A percentile compares a stretch with the other conserved stretches of the same genome.
Evolutionary conservation across 2,888 invertebrate genomes (phyloP).

Genomic region (Perizoma affinitatum): DNA sequence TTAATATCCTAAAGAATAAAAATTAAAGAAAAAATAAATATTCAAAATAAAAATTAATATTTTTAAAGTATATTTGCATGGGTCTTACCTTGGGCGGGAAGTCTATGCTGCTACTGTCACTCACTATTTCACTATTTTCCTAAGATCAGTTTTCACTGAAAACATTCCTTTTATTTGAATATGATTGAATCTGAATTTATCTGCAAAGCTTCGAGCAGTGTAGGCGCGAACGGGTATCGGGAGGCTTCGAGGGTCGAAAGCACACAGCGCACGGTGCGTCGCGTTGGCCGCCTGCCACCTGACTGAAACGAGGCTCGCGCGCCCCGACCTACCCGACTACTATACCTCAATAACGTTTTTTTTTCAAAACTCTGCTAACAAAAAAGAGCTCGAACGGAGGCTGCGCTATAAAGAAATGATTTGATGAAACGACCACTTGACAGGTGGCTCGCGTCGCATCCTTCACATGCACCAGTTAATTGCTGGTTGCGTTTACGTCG

Average conservation of each 20-base stretch:
- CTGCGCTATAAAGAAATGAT: constrained; percentile 82
- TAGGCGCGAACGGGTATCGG: constrained; percentile 47
- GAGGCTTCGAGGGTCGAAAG: constrained; percentile 59
- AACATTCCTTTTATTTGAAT: constrained; percentile 35
- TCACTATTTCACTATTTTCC: constrained; percentile 32
- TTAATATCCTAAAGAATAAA: no score
- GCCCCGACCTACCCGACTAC: constrained; percentile 81
- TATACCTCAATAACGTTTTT: constrained; percentile 71
- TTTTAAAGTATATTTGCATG: neutral
- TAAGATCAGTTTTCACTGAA: constrained; percentile 36
- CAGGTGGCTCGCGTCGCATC: constrained; percentile 79
- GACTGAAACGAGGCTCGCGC: constrained; percentile 78
- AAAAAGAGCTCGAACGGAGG: constrained; percentile 74
- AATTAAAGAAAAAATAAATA: no score
- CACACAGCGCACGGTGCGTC: constrained; percentile 61
- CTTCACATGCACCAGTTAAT: constrained; percentile 70
- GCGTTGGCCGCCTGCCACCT: constrained; percentile 79
- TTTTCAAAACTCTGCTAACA: constrained; percentile 74
- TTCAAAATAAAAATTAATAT: neutral
- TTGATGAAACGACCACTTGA: constrained; percentile 80
- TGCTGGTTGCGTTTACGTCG: constrained; percentile 69
- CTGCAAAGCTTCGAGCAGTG: constrained; percentile 36
- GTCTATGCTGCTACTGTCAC: constrained; percentile 54
- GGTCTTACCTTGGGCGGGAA: constrained; percentile 61
- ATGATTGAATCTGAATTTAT: constrained; percentile 18